Evolutionary conservation across 2,797 vertebrate species (phyloP), one percentile per base, ranked within the genome.

Genomic region (Merluccius polli): DNA sequence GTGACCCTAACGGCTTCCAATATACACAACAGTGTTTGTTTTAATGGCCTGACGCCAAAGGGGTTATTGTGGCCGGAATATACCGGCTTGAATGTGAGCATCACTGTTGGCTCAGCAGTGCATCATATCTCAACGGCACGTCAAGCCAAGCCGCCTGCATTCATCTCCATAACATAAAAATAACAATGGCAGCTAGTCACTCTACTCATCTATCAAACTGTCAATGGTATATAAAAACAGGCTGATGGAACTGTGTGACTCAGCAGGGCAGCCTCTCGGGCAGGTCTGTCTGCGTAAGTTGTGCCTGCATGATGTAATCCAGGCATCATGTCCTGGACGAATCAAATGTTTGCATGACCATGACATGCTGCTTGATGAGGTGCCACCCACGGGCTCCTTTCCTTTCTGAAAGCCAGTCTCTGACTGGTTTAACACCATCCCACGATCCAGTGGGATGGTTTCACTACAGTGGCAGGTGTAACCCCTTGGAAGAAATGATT

Each of bases 121-220:
- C 59, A 65, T 65, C 59, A 65, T 27, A 27, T 12, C n/a, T 27
- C 24, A 65, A 29, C 59, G 24, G 3, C 59, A 11, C 24, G 59
- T 27, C 59, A 65, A 27, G 24, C 59, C 59, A 12, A 65, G 59
- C 59, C 24, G 24, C 59, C 59, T 21, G n/a, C 59, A 65, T 65
- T 65, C 59, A 12, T 65, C 59, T 65, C 59, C 59, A 65, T 65
- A 65, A 65, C 59, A 65, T 65, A 65, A 65, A 65, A 65, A 65
- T 65, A 65, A 65, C 59, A 65, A 65, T 65, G 59, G 59, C 59
- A 65, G 59, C 59, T 24, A 27, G 59, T 65, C 59, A 65, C 10
- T 9, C n/a, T 65, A 27, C 59, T 65, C 24, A 27, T 65, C n/a
- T 24, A 12, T 65, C 59, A 65, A 65, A 27, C 59, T 24, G 59